Evolutionary conservation across 2,113 vertebrate genomes (phyloP), one percentile per base, ranked within the genome.

Genomic region (Aspidoscelis tigris): DNA sequence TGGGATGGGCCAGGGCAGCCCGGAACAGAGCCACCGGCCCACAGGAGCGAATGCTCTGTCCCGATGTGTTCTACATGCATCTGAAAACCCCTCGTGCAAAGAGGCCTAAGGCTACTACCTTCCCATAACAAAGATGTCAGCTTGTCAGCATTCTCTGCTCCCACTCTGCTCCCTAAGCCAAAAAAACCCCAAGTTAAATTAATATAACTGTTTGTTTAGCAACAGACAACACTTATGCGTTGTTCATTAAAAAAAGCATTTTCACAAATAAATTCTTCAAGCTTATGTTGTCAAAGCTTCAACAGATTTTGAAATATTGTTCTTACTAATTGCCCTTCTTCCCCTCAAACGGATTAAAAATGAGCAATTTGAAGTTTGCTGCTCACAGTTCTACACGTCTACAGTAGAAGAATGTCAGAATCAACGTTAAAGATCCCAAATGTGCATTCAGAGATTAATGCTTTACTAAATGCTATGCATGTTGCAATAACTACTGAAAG

Each of bases 401-500:
- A 33, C 33, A 33, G 33, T 33, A 18, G 20, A 82, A 85, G 61
- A 39, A 26, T 70, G 47, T 70, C 12, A 47, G 26, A 41, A 7
- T 1, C 61, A 53, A 53, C 2, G 75, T 81, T 3, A 81, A 66
- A 80, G 82, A 53, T 4, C 50, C 16, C 2, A 0, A 64, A 7
- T 33, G 41, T 8, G 2, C 50, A 76, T 69, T 33, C 6, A 84
- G 10, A 22, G 4, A 77, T 87, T 61, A 3, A 71, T 69, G 74
- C 41, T 68, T 72, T 78, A 75, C 0, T 75, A 41, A 91, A 86
- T 72, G 1, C 7, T 76, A 87, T 1, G 1, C 1, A 24, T 11
- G 39, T 88, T 22, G 82, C 10, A 82, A 91, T 2, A 90, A 73
- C 20, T 91, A 92, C 11, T 43, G 20, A 33, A 90, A 87, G 81